Conservation (phyloP, 2,888 invertebrate genomes). For the Plagiodera versicolora region DNA sequence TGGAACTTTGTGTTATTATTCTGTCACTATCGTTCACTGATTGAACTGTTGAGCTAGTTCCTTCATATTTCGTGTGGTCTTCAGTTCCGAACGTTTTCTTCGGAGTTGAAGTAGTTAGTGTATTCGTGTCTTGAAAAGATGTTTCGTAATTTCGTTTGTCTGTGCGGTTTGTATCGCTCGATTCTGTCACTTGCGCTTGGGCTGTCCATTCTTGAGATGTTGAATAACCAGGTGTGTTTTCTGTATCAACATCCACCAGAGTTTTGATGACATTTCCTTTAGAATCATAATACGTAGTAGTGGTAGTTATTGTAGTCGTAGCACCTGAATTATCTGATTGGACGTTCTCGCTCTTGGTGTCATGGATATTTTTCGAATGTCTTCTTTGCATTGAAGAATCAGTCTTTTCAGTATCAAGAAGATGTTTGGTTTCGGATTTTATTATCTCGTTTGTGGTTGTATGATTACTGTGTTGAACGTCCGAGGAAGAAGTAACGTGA, state of each 20-base stretch:
- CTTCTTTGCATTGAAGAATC: constrained; percentile 18
- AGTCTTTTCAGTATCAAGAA: constrained; percentile 32
- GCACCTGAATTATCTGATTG: constrained; percentile 31
- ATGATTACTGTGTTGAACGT: constrained; percentile 35
- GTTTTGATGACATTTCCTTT: constrained; percentile 50
- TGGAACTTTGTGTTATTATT: background rate
- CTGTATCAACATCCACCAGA: constrained; percentile 44
- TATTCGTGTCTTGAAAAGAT: background rate
- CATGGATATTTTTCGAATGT: constrained; percentile 16
- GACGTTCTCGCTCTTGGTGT: constrained; percentile 17
- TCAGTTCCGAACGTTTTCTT: constrained; percentile 8
- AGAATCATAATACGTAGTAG: constrained; percentile 52
- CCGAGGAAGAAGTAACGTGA: constrained; percentile 41
- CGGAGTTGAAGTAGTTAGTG: constrained; percentile 5
- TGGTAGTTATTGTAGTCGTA: constrained; percentile 42
- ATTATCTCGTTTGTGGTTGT: constrained; percentile 15
- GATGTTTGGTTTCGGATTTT: constrained; percentile 31
- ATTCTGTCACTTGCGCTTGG: background rate
- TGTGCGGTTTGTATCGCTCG: constrained; percentile 3
- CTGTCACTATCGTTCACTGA: constrained; percentile 5
- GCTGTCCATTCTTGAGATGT: background rate
- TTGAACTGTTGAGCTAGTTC: constrained; percentile 6
- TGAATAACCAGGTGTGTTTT: constrained; percentile 28
- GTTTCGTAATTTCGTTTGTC: background rate
- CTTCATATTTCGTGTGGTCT: constrained; percentile 8